Evolutionary conservation across 2,797 vertebrate genomes (phyloP).

Genomic region (Sebastes itinus): DNA sequence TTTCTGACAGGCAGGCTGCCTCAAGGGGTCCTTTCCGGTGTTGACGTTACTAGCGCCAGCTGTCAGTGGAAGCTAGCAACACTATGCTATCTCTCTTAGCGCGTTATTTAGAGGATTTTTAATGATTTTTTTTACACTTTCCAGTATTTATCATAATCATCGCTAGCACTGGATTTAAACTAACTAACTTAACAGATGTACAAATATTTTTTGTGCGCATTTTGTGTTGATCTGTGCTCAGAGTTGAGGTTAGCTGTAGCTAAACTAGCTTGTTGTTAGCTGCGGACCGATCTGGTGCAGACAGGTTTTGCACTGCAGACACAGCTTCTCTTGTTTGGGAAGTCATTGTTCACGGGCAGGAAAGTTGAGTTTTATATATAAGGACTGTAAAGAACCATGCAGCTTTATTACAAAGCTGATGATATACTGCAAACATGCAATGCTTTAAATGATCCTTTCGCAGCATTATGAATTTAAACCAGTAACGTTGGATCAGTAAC

Average conservation of each 20-base stretch:
- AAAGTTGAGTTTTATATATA: constrained; percentile 5
- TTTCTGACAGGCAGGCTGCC: constrained; percentile 26
- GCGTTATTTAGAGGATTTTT: not conserved
- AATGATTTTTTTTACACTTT: not conserved
- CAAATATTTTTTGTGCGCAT: not conserved
- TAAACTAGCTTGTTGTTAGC: constrained; percentile 80
- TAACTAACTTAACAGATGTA: not conserved
- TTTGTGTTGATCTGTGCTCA: constrained; percentile 2
- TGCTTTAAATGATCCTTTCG: constrained; percentile 7
- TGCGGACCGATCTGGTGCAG: constrained; percentile 57
- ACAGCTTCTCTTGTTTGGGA: constrained; percentile 29
- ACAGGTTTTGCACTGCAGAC: constrained; percentile 47
- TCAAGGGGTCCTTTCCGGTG: constrained; percentile 50
- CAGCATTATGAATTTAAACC: constrained; percentile 20
- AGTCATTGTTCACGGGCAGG: constrained; percentile 56
- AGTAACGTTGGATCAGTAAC: not conserved
- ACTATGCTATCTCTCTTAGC: not conserved
- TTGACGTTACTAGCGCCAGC: constrained; percentile 73
- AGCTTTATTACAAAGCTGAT: constrained; percentile 11
- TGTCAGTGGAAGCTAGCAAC: constrained; percentile 69
- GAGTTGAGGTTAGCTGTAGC: constrained; percentile 35
- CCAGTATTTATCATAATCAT: not conserved
- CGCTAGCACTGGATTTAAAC: rapidly evolving
- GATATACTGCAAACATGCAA: not conserved
- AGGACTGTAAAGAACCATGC: constrained; percentile 34